Evolutionary conservation across 2,888 invertebrate species (phyloP).

Genomic region (Heterodera filipjevi): DNA sequence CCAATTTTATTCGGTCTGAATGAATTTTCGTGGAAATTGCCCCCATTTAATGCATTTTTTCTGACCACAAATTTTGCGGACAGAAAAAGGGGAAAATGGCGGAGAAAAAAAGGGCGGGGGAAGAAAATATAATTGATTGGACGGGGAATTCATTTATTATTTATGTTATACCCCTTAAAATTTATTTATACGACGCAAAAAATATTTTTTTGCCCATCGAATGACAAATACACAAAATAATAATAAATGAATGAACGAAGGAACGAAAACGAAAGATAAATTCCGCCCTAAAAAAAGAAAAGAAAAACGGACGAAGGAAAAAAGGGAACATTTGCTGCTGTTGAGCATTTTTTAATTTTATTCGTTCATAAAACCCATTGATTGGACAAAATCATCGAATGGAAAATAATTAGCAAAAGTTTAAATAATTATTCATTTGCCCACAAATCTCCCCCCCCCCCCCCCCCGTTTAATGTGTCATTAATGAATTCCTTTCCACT

Average conservation of each 20-base stretch:
- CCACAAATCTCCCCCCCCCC: no score
- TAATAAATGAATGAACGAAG: background rate
- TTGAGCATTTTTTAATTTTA: no score
- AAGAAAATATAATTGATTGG: background rate
- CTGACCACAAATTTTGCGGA: constrained; percentile 1
- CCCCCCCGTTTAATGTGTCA: no score
- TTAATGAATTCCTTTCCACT: no score
- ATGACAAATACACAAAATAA: no score
- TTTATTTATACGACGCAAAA: constrained; percentile 9
- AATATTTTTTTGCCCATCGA: background rate
- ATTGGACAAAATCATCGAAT: no score
- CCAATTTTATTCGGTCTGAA: constrained; percentile 9
- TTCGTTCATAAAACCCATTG: no score
- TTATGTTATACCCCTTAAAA: background rate
- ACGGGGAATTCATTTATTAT: background rate
- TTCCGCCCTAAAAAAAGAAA: no score
- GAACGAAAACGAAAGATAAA: background rate
- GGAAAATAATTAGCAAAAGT: no score
- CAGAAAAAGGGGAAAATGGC: background rate
- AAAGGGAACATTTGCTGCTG: no score
- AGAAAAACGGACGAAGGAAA: no score
- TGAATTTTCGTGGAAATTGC: constrained; percentile 11
- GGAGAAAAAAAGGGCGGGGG: background rate
- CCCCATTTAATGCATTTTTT: constrained; percentile 11
- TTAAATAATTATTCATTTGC: no score